phyloP scores from a whole-genome alignment of 2,888 invertebrate species.

The Esperia sulphurella region DNA sequence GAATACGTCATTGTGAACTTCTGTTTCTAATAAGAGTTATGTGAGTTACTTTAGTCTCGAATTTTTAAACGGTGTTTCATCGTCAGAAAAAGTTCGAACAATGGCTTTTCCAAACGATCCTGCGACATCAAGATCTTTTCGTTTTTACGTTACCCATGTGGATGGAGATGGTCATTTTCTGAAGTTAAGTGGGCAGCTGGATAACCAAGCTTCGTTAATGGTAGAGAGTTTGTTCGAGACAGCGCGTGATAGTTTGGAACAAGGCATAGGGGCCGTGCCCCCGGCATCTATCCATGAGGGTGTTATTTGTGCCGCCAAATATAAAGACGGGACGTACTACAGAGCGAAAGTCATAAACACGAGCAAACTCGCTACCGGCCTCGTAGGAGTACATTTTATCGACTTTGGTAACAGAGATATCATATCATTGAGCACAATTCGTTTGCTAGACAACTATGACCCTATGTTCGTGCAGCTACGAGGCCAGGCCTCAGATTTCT shows the following conservation, averaged over 20 bases:
- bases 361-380: conserved; percentile 63
- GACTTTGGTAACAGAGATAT: conserved; percentile 83
- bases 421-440: conserved; percentile 78
- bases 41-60: conserved; percentile 34
- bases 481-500: conserved; percentile 80
- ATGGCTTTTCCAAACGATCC: conserved; percentile 59
- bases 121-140: conserved; percentile 52
- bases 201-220: conserved; percentile 75
- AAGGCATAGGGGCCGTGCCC: conserved; percentile 66
- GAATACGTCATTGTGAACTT: conserved; percentile 33
- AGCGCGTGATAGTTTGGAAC: conserved; percentile 60
- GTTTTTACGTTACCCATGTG: conserved; percentile 82
- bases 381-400: conserved; percentile 83
- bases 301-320: conserved; percentile 82
- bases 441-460: conserved; percentile 76
- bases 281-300: conserved; percentile 72
- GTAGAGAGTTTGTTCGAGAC: conserved; percentile 74
- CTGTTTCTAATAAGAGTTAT: conserved; percentile 38
- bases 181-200: conserved; percentile 85
- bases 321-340: conserved; percentile 82
- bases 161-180: conserved; percentile 84
- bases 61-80: neutral
- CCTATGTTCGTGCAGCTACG: conserved; percentile 70
- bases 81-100: conserved; percentile 1
- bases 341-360: conserved; percentile 80